phyloP scores from a whole-genome alignment of 2,888 invertebrate genomes.

The Trisateles emortualis region DNA sequence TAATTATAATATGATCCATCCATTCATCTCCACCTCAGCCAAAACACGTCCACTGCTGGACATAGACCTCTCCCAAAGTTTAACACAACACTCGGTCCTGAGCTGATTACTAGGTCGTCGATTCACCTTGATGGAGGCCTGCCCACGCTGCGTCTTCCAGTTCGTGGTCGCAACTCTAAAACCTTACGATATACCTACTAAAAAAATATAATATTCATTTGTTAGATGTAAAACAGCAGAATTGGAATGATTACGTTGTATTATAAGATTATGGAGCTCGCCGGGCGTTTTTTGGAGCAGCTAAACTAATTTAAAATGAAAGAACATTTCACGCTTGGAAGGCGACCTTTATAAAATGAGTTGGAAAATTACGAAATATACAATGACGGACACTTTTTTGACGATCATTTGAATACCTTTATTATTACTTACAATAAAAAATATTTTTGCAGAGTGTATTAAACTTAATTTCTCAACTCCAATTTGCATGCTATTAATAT shows the following conservation, averaged over 20 bases:
- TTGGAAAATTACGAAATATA: constrained; percentile 58
- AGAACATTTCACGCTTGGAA: constrained; percentile 56
- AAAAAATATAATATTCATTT: constrained; percentile 39
- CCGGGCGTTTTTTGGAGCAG: constrained; percentile 45
- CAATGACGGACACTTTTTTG: constrained; percentile 45
- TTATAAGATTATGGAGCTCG: constrained; percentile 47
- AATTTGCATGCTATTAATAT: no score
- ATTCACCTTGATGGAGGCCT: no score
- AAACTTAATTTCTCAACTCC: no score
- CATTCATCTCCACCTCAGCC: no score
- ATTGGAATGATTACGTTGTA: constrained; percentile 45
- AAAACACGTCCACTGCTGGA: no score
- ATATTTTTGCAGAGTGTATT: no score
- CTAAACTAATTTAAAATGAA: constrained; percentile 59
- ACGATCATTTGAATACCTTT: constrained; percentile 26
- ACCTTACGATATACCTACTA: constrained; percentile 4
- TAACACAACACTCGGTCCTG: no score
- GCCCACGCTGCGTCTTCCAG: no score
- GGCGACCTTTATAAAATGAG: constrained; percentile 57
- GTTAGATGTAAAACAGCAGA: constrained; percentile 38
- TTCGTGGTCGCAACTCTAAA: no score
- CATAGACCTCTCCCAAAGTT: no score
- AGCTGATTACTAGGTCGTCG: no score
- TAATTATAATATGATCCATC: no score
- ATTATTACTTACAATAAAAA: constrained; percentile 5